These are phyloP conservation scores for Mystacornis crossleyi DNA, from an alignment of 2,113 vertebrate species.

Conservation along the genomic window DNA sequence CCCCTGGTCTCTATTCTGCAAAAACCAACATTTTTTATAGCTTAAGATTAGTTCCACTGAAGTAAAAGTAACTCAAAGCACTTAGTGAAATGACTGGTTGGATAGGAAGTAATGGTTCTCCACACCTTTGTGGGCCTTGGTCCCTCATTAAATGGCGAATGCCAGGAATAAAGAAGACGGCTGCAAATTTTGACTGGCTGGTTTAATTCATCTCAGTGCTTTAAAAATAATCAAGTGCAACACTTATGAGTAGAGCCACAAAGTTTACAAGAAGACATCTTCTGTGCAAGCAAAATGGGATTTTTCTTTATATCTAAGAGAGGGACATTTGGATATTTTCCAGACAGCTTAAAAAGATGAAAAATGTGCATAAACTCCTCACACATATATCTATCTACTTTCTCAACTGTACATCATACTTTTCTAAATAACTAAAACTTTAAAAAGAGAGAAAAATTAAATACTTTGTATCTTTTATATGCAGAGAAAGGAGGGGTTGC, in stretches of 20 bases:
- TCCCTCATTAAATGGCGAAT: background rate
- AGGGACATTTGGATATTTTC: background rate
- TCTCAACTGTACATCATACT: background rate
- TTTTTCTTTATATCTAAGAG: background rate
- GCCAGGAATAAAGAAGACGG: background rate
- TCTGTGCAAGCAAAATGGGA: background rate
- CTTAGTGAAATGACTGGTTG: background rate
- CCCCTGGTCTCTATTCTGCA: background rate
- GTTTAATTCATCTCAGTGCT: background rate
- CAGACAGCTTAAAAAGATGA: background rate
- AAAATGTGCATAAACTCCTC: background rate
- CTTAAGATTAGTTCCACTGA: background rate
- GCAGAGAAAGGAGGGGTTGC: background rate
- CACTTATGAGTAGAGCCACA: background rate
- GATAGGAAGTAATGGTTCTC: background rate
- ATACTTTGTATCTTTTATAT: background rate
- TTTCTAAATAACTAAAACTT: conserved; percentile 6
- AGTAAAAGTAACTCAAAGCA: background rate
- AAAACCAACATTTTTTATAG: background rate
- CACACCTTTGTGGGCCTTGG: background rate
- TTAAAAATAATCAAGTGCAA: background rate
- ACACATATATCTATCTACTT: background rate
- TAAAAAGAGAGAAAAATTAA: background rate
- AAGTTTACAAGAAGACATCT: background rate
- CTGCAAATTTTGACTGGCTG: background rate